Evolutionary conservation across 2,113 vertebrate genomes (phyloP), one percentile per base, ranked within the genome.

Genomic region (Dryoscopus gambensis): DNA sequence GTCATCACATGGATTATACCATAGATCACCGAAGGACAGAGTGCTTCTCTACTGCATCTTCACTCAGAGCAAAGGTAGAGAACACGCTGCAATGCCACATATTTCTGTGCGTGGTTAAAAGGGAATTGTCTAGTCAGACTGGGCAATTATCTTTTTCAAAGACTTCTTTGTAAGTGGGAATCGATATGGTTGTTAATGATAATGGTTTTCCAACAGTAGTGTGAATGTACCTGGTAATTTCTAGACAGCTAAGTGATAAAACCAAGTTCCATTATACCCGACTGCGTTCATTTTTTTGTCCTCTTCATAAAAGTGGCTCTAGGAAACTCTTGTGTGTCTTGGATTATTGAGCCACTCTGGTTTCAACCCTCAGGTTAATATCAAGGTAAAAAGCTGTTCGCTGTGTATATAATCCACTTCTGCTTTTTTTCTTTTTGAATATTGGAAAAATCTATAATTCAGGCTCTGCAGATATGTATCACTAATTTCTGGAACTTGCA

Each of bases 181-280:
- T 92, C 80, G 33, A 64, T 94, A 76, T 47, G 65, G 39, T 92
- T 90, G 77, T 96, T 95, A 90, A 90, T 90, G 85, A 80, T 90
- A 95, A 93, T 81, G 78, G 65, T 64, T 84, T 96, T 94, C 73
- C 52, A 90, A 59, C 39, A 64, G 52, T 17, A 77, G 52, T 56
- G 60, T 81, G 76, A 90, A 78, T 22, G 60, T 94, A 94, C 82
- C 92, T 88, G 92, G 59, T 95, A 86, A 94, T 94, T 95, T 93
- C 71, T 90, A 88, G 76, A 78, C 79, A 94, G 91, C 1, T 92
- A 71, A 96, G n/a, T 80, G 68, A 90, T 93, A 90, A 89, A 94
- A 81, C 47, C 65, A 89, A 93, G 65, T 67, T 89, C 75, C 19
- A 19, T 90, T 94, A 46, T 47, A 69, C 27, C 83, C n/a, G 0